Evolutionary conservation across 1,140 invertebrate species (phyloP), one percentile per base, ranked within the genome.

Genomic region (Plutomurus gul): DNA sequence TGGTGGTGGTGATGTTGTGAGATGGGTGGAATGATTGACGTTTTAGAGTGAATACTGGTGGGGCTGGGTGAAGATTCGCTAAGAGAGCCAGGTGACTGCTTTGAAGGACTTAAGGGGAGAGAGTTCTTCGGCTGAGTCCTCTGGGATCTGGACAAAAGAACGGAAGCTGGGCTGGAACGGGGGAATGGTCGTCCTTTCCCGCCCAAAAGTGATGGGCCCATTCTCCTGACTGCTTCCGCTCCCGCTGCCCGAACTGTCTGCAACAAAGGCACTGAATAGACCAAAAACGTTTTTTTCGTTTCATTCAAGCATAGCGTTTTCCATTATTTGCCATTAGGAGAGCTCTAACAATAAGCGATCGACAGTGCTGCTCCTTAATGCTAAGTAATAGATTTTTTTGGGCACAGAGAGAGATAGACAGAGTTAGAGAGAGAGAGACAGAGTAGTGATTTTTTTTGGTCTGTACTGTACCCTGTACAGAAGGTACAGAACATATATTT

Each of bases 241-340:
- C 84, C 85, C 85, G 83, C 85, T 86, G 82, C 85, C 85, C 85
- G 85, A 86, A 85, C 85, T 86, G 85, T 86, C 85, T 86, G 85
- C 79, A 85, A 84, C 82, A 86, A 71, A 82, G 75, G 36, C 79
- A 80, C 75, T 76, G 75, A n/a, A 74, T 76, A 73, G 73, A 75
- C 78, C 73, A 49, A 78, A 77, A 83, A 73, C 80, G 47, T 46
- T 56, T 75, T 65, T 30, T 13, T 65, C n/a, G n/a, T 46, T 37
- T 37, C 27, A 75, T 47, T 75, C 74, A 65, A 65, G 56, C 56
- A 65, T 65, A 65, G 30, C 56, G n/a, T 65, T 65, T 65, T 65
- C 56, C 56, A 65, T 65, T 65, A 65, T 65, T 65, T 65, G 56
- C 56, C 56, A 65, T 36, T 27, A 65, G 27, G 56, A 65, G 56